Percentiles rank a stretch among this genome's conserved stretches.
Evolutionary conservation across 2,113 vertebrate species (phyloP).

Genomic region (Bagarius yarrelli): DNA sequence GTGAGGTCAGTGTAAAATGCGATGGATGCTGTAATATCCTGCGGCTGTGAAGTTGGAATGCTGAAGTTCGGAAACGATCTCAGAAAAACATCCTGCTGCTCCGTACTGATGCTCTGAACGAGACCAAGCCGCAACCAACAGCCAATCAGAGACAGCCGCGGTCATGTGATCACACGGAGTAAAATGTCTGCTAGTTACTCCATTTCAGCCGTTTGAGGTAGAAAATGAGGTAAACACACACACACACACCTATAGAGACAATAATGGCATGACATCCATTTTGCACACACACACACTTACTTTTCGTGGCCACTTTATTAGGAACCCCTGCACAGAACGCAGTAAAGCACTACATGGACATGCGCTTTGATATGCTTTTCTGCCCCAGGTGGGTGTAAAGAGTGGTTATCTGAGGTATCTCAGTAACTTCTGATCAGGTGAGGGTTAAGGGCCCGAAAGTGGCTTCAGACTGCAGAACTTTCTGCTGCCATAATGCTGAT

Average conservation of each 20-base stretch:
- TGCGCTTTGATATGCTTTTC: neutral
- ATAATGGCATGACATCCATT: neutral
- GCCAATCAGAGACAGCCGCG: neutral
- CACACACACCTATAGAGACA: neutral
- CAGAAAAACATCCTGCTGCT: neutral
- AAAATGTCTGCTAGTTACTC: neutral
- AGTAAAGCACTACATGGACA: no score
- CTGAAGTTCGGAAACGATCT: neutral
- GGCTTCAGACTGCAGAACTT: slow-evolving; percentile 1
- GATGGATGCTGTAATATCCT: neutral
- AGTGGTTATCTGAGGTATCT: neutral
- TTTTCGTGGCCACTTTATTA: slow-evolving; percentile 1
- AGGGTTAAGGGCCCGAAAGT: neutral
- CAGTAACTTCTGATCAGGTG: neutral
- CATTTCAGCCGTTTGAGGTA: neutral
- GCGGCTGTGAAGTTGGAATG: neutral
- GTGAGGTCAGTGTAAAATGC: neutral
- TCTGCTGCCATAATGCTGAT: neutral
- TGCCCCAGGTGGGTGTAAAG: neutral
- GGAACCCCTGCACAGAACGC: neutral
- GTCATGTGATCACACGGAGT: neutral
- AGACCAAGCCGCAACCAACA: neutral
- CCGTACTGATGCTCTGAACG: neutral
- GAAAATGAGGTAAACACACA: neutral
- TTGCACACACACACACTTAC: neutral